Conservation (phyloP, 2,113 vertebrate species). For the Brienomyrus brachyistius region DNA sequence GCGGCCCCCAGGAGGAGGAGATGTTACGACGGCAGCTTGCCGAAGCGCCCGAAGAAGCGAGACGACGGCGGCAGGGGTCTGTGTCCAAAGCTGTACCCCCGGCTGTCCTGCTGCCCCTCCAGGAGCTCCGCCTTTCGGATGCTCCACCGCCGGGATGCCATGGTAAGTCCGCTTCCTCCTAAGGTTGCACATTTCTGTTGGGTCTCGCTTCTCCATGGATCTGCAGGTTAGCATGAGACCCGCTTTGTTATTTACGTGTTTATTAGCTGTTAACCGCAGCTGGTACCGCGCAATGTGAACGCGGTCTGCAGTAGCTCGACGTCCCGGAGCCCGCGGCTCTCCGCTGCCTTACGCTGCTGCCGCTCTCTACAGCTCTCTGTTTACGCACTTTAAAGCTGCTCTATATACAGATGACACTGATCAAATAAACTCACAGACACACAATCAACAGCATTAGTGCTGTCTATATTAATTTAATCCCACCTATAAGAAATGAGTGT, state of each 20-base stretch:
- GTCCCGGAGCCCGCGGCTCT: too few relatives aligned
- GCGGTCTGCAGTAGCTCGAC: too few relatives aligned
- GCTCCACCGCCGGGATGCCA: slow-evolving; percentile 67
- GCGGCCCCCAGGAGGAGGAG: slow-evolving; percentile 76
- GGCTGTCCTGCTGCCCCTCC: slow-evolving; percentile 85
- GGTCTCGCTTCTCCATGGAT: not conserved
- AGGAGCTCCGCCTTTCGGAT: slow-evolving; percentile 68
- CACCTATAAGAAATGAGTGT: not conserved
- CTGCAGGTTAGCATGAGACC: not conserved
- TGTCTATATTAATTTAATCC: not conserved
- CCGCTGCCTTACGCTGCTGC: not conserved
- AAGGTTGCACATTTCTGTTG: slow-evolving; percentile 64
- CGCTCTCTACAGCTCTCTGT: not conserved
- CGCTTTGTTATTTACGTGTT: not conserved
- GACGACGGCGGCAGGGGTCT: slow-evolving; percentile 69
- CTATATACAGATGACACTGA: not conserved
- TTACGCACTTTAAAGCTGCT: not conserved
- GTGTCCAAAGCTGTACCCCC: slow-evolving; percentile 81
- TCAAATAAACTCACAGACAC: not conserved
- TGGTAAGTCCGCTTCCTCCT: slow-evolving; percentile 82
- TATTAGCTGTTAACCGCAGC: not conserved
- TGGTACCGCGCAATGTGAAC: not conserved
- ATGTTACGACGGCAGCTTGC: slow-evolving; percentile 80
- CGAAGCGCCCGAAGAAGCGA: slow-evolving; percentile 82
- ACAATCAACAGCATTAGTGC: not conserved